These are phyloP conservation scores for Bibio marci DNA, from an alignment of 2,888 invertebrate genomes.

Conservation along the genomic window DNA sequence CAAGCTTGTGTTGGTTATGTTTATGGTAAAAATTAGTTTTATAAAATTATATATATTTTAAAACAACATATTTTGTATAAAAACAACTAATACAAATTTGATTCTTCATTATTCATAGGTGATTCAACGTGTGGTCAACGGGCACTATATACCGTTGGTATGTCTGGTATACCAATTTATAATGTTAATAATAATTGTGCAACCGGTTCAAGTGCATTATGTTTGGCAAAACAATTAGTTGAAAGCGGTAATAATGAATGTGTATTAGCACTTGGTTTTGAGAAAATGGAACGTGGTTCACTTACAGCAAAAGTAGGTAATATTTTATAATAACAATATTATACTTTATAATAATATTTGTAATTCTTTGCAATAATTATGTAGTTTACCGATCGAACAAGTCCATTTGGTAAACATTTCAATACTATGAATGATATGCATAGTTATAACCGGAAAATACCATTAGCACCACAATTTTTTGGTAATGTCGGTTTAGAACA, in stretches of 20 bases:
- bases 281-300: conserved; percentile 94
- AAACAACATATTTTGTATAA: not conserved
- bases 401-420: conserved; percentile 82
- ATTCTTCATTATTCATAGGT: conserved; percentile 30
- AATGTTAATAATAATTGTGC: conserved; percentile 99
- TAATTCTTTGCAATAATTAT: conserved; percentile 9
- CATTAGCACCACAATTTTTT: conserved; percentile 88
- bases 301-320: conserved; percentile 47
- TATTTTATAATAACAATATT: too few relatives aligned
- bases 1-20: conserved; percentile 88
- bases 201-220: conserved; percentile 85
- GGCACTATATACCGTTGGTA: conserved; percentile 82
- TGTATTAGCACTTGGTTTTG: conserved; percentile 87
- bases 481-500: conserved; percentile 93
- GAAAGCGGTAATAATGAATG: conserved; percentile 77
- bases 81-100: conserved; percentile 1
- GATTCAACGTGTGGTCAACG: conserved; percentile 93
- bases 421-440: conserved; percentile 54
- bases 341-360: too few relatives aligned
- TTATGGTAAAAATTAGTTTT: conserved; percentile 43
- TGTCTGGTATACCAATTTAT: conserved; percentile 92
- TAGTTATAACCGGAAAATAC: conserved; percentile 50
- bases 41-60: not conserved
- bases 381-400: conserved; percentile 61
- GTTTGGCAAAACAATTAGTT: conserved; percentile 82